Evolutionary conservation across 2,888 invertebrate species (phyloP).

Genomic region (Eupsilia transversa): DNA sequence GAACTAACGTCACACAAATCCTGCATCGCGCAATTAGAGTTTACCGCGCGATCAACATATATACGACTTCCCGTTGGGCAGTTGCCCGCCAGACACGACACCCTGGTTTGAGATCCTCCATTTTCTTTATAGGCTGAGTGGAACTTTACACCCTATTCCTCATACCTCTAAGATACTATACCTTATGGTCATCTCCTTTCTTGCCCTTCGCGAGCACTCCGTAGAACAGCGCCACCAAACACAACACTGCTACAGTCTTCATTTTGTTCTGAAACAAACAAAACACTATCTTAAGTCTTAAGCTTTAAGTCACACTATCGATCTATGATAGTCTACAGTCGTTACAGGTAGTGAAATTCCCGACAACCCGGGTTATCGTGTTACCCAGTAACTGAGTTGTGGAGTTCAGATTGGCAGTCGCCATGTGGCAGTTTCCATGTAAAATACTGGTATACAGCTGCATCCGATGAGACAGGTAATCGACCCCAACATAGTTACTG

Average conservation of each 20-base stretch:
- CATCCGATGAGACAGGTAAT: not conserved
- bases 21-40: too few species aligned
- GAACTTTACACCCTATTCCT: too few species aligned
- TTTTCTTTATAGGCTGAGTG: too few species aligned
- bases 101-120: too few species aligned
- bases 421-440: too few species aligned
- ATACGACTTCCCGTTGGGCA: too few species aligned
- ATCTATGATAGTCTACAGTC: not conserved
- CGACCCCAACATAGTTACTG: not conserved
- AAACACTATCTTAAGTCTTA: not conserved
- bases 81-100: too few species aligned
- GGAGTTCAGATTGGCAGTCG: too few species aligned
- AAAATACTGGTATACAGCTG: too few species aligned
- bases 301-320: not conserved
- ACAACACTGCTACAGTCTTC: constrained; percentile 76
- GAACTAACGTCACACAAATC: too few species aligned
- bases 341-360: not conserved
- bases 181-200: constrained; percentile 81
- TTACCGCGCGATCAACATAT: too few species aligned
- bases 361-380: not conserved
- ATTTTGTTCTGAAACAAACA: constrained; percentile 84
- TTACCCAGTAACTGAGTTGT: not conserved
- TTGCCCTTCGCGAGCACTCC: constrained; percentile 81
- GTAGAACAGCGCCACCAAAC: constrained; percentile 74
- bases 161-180: too few species aligned